Percentiles rank a stretch among this genome's conserved stretches.
These are phyloP conservation scores for Heliothis subflexa DNA, from an alignment of 1,140 invertebrate species.

Conservation along the genomic window DNA sequence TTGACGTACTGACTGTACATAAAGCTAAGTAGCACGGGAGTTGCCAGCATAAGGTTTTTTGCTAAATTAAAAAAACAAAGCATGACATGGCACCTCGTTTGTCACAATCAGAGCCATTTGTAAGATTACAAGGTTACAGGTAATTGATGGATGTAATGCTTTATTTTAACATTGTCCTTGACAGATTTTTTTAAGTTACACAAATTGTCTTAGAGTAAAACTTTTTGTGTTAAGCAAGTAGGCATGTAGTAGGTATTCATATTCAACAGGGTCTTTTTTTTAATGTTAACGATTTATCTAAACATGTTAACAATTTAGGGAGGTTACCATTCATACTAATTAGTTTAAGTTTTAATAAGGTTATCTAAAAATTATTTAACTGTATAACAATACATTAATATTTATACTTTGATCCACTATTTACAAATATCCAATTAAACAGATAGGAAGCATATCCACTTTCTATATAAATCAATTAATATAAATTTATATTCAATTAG, in stretches of 20 bases:
- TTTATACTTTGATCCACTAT: no score
- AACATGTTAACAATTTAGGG: no score
- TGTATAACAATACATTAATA: not conserved
- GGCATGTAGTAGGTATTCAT: not conserved
- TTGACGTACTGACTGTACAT: not conserved
- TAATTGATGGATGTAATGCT: constrained; percentile 2
- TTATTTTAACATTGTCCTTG: constrained; percentile 21
- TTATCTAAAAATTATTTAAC: not conserved
- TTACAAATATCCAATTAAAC: not conserved
- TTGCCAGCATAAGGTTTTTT: constrained; percentile 20
- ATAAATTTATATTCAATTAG: not conserved
- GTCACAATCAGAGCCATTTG: constrained; percentile 39
- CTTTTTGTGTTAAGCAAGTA: not conserved
- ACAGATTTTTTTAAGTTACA: not conserved
- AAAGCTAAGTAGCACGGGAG: constrained; percentile 1
- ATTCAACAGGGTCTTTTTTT: not conserved
- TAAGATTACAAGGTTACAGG: constrained; percentile 20
- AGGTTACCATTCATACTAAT: no score
- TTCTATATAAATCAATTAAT: not conserved
- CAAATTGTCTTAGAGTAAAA: not conserved
- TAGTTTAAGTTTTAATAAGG: no score
- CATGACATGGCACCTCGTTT: constrained; percentile 25
- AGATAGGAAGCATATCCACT: not conserved
- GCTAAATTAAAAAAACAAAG: constrained; percentile 5
- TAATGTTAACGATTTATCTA: not conserved